Percentiles rank a stretch among this genome's conserved stretches.
Evolutionary conservation across 2,888 invertebrate species (phyloP).

Genomic region (Heterodera filipjevi): DNA sequence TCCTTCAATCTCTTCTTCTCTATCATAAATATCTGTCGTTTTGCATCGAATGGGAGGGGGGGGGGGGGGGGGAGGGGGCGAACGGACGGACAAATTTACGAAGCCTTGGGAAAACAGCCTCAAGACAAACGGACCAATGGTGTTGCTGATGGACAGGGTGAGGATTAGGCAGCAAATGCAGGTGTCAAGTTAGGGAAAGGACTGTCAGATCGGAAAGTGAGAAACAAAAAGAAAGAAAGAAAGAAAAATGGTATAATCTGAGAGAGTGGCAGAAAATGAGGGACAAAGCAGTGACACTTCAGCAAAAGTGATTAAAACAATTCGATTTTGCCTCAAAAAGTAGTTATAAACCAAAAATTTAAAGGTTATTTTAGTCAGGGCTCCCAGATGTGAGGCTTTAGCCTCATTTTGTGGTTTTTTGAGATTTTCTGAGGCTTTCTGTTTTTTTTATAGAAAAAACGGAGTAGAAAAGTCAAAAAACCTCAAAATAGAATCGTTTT

Average conservation of each 20-base stretch:
- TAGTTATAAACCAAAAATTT: no score
- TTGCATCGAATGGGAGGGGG: neutral
- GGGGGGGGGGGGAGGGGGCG: neutral
- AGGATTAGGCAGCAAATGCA: conserved; percentile 13
- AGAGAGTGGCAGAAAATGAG: conserved; percentile 2
- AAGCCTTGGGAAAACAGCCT: conserved; percentile 26
- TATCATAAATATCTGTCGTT: neutral
- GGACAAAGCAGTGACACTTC: neutral
- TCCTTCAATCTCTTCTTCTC: neutral
- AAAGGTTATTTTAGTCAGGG: no score
- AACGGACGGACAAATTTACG: conserved; percentile 18
- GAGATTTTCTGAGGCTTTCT: no score
- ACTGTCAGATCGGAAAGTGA: neutral
- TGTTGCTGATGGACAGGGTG: neutral
- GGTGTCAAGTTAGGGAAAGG: neutral
- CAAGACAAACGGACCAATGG: conserved; percentile 10
- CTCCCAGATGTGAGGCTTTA: no score
- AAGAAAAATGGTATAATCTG: neutral
- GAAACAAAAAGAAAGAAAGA: no score
- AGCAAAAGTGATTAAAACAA: no score
- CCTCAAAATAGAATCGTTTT: no score
- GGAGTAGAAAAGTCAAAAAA: no score
- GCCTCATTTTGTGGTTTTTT: no score
- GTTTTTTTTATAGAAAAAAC: no score
- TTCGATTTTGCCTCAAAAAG: no score